phyloP scores from a whole-genome alignment of 2,888 invertebrate species.

The Lampropteryx suffumata region DNA sequence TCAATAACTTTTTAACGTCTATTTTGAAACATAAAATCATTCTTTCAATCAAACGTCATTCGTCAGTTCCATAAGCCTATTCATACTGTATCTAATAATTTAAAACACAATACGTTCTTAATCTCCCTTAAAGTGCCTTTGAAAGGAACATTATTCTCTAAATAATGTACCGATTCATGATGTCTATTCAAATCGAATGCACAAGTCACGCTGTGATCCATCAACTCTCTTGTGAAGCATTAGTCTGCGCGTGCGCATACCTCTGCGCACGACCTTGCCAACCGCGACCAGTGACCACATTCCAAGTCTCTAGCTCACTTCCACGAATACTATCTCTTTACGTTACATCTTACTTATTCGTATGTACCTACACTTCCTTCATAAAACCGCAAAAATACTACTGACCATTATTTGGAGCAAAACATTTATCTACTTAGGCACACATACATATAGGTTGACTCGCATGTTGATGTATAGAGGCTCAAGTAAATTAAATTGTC shows the following conservation, averaged over 20 bases:
- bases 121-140: not conserved
- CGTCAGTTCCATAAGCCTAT: no score
- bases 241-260: slow-evolving; percentile 43
- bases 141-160: not conserved
- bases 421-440: no score
- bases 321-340: slow-evolving; percentile 38
- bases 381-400: slow-evolving; percentile 44
- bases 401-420: no score
- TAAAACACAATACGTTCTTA: not conserved
- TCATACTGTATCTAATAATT: no score
- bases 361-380: slow-evolving; percentile 53
- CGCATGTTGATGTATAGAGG: no score
- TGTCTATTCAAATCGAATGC: not conserved
- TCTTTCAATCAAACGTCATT: no score
- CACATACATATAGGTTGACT: no score
- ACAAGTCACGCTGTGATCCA: slow-evolving; percentile 9
- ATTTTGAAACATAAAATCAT: no score
- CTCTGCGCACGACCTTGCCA: slow-evolving; percentile 54
- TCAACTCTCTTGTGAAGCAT: slow-evolving; percentile 2
- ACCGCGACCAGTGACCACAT: slow-evolving; percentile 42
- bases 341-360: slow-evolving; percentile 31
- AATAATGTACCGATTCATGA: not conserved
- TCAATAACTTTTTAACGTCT: no score
- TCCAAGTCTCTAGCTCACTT: slow-evolving; percentile 44
- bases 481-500: slow-evolving; percentile 35